phyloP scores from a whole-genome alignment of 2,888 invertebrate genomes.

The Drosophila stalkeri region DNA sequence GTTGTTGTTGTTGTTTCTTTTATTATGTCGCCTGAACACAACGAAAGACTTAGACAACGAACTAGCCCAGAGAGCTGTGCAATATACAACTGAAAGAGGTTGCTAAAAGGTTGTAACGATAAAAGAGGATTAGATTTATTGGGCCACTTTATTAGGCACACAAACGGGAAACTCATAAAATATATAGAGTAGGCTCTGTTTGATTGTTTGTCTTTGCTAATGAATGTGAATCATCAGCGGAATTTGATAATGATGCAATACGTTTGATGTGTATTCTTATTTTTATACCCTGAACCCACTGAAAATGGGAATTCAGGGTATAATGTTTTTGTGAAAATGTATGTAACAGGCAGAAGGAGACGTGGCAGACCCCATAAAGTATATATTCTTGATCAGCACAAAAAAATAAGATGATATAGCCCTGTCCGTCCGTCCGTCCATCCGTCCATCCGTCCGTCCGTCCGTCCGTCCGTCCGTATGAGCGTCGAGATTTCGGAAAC shows the following conservation, averaged over 20 bases:
- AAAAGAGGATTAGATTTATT: conserved; percentile 1
- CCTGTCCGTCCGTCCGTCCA: too few species aligned
- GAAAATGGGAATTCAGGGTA: too few species aligned
- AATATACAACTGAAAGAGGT: not conserved
- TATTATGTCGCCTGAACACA: conserved; percentile 27
- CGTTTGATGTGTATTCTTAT: not conserved
- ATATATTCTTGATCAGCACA: too few species aligned
- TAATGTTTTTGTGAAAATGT: too few species aligned
- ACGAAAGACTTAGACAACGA: conserved; percentile 54
- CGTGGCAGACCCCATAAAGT: too few species aligned
- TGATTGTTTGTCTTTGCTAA: conserved; percentile 16
- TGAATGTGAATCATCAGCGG: conserved; percentile 10
- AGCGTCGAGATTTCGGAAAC: too few species aligned
- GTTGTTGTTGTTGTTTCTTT: conserved; percentile 8
- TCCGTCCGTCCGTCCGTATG: too few species aligned
- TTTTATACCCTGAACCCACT: too few species aligned
- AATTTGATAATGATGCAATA: not conserved
- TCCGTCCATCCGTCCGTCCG: too few species aligned
- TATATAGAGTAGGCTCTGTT: not conserved
- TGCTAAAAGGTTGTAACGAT: not conserved
- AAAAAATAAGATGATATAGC: too few species aligned
- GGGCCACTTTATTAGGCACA: not conserved
- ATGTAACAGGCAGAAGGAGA: too few species aligned
- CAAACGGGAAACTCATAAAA: not conserved
- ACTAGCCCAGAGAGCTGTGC: conserved; percentile 36